These are phyloP conservation scores for Drosophila nigrodunni DNA, from an alignment of 1,140 invertebrate species.

Conservation along the genomic window DNA sequence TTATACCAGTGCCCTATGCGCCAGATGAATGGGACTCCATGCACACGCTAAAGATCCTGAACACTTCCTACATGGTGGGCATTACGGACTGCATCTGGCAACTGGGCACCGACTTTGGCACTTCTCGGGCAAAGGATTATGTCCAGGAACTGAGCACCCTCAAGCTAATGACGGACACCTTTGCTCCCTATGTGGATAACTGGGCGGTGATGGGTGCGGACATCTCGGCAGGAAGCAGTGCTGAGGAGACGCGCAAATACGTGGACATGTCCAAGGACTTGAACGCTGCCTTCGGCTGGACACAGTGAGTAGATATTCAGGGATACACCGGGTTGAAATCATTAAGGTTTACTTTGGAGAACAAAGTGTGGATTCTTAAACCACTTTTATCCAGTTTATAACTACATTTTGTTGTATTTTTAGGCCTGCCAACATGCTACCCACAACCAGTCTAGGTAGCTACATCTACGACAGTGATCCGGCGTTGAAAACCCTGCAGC, in stretches of 20 bases:
- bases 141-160: slow-evolving; percentile 75
- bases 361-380: too few relatives aligned
- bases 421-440: slow-evolving; percentile 67
- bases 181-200: slow-evolving; percentile 65
- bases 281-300: slow-evolving; percentile 77
- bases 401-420: too few relatives aligned
- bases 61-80: slow-evolving; percentile 77
- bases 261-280: slow-evolving; percentile 76
- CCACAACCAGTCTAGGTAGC: slow-evolving; percentile 61
- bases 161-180: slow-evolving; percentile 78
- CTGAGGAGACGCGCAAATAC: slow-evolving; percentile 73
- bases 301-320: slow-evolving; percentile 62
- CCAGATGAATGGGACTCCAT: slow-evolving; percentile 82
- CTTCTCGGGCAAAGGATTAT: slow-evolving; percentile 71
- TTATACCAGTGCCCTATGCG: slow-evolving; percentile 78
- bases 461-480: slow-evolving; percentile 76
- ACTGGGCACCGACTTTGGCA: slow-evolving; percentile 76
- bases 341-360: too few relatives aligned
- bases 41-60: slow-evolving; percentile 76
- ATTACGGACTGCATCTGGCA: slow-evolving; percentile 83
- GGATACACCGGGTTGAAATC: too few relatives aligned
- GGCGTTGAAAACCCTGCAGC: slow-evolving; percentile 58
- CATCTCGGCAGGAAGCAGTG: slow-evolving; percentile 75
- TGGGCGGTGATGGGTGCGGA: slow-evolving; percentile 81
- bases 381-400: too few relatives aligned